Percentiles rank a stretch among this genome's conserved stretches.
phyloP scores from a whole-genome alignment of 2,888 invertebrate genomes.

The Bedellia somnulentella region DNA sequence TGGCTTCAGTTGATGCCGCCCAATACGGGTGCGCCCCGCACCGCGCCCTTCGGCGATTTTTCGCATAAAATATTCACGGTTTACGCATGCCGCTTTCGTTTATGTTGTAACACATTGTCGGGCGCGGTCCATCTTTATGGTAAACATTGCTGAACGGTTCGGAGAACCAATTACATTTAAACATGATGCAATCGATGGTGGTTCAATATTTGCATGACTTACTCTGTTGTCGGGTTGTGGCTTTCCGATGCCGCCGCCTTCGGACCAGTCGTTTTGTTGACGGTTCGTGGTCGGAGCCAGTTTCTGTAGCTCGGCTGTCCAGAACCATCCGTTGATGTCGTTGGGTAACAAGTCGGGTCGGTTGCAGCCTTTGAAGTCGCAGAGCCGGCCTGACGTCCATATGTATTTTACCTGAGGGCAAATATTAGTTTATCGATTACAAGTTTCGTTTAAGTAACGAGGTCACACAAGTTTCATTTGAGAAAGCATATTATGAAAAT shows the following conservation, averaged over 20 bases:
- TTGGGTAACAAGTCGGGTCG: conserved; percentile 81
- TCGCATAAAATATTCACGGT: conserved; percentile 55
- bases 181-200: too few relatives aligned
- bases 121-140: conserved; percentile 18
- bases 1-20: conserved; percentile 19
- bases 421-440: too few relatives aligned
- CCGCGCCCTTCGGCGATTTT: conserved; percentile 55
- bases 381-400: conserved; percentile 88
- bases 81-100: conserved; percentile 52
- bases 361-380: conserved; percentile 89
- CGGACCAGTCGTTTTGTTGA: conserved; percentile 86
- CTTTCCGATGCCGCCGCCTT: conserved; percentile 80
- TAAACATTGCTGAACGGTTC: conserved; percentile 43
- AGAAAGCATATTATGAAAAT: too few relatives aligned
- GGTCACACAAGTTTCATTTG: too few relatives aligned
- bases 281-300: conserved; percentile 81
- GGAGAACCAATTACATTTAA: conserved; percentile 29
- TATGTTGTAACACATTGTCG: conserved; percentile 41
- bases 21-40: conserved; percentile 55
- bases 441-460: too few relatives aligned
- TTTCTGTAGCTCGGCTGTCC: conserved; percentile 86
- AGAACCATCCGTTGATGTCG: conserved; percentile 87
- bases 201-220: conserved; percentile 14
- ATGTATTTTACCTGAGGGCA: conserved; percentile 76
- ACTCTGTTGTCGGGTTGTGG: conserved; percentile 86